These are phyloP conservation scores for Microcebus griseorufus DNA, from an alignment of 2,113 vertebrate genomes.

Conservation along the genomic window DNA sequence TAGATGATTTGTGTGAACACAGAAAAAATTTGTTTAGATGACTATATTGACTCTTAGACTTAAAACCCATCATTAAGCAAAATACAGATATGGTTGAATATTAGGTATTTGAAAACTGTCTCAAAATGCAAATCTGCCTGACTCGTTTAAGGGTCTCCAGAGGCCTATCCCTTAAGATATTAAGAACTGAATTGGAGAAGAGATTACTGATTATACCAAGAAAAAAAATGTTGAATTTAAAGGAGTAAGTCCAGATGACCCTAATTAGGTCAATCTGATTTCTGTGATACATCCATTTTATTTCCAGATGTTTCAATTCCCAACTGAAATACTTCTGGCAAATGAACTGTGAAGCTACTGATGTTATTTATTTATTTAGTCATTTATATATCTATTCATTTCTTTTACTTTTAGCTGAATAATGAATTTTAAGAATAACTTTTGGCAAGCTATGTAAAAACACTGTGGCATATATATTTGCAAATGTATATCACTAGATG, in stretches of 20 bases:
- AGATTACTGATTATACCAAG: not conserved
- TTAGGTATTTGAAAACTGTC: not conserved
- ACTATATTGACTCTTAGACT: not conserved
- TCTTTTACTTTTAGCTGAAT: slow-evolving; percentile 70
- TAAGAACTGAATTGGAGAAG: slow-evolving; percentile 2
- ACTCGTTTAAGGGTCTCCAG: not conserved
- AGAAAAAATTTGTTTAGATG: not conserved
- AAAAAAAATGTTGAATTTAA: slow-evolving; percentile 49
- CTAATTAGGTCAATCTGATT: slow-evolving; percentile 68
- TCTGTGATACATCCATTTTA: slow-evolving; percentile 64
- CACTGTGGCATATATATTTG: slow-evolving; percentile 60
- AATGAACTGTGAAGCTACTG: not conserved
- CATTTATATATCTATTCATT: slow-evolving; percentile 42
- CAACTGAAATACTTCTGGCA: slow-evolving; percentile 42
- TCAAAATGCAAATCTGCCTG: slow-evolving; percentile 25
- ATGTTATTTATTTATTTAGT: slow-evolving; percentile 45
- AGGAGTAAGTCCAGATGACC: slow-evolving; percentile 52
- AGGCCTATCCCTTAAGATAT: not conserved
- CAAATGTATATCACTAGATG: slow-evolving; percentile 74
- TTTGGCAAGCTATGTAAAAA: slow-evolving; percentile 71
- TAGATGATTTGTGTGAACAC: not conserved
- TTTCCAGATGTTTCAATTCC: slow-evolving; percentile 72
- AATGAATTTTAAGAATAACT: slow-evolving; percentile 69
- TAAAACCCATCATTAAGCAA: not conserved
- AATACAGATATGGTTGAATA: not conserved